A percentile compares a stretch with the other conserved stretches of the same genome.
Conservation (phyloP, 2,113 vertebrate species). For the Phalacrocorax brasilianus region DNA sequence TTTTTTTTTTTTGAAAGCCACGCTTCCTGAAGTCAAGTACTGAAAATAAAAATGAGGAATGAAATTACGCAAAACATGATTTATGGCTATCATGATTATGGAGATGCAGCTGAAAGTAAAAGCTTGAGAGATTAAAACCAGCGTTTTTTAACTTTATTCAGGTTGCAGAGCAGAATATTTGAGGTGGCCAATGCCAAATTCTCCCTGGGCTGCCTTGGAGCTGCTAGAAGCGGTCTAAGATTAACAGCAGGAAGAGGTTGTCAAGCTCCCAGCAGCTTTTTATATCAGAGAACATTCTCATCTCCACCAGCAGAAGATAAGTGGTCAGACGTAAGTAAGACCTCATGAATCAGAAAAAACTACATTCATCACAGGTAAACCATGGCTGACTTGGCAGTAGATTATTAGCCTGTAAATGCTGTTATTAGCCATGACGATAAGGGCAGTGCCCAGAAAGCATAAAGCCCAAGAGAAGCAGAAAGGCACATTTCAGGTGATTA, state of each 20-base stretch:
- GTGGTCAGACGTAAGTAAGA: not conserved
- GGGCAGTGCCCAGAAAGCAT: not conserved
- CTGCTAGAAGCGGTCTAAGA: not conserved
- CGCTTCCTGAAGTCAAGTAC: not conserved
- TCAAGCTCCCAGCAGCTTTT: not conserved
- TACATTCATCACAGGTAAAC: not conserved
- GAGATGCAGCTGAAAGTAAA: not conserved
- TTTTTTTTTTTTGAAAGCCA: not conserved
- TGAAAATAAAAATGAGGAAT: slow-evolving; percentile 33
- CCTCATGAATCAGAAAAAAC: not conserved
- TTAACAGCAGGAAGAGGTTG: not conserved
- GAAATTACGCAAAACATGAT: not conserved
- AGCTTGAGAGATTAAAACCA: not conserved
- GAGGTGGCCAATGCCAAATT: not conserved
- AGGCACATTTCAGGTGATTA: not conserved
- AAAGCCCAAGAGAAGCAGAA: not conserved
- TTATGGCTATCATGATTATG: not conserved
- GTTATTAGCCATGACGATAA: not conserved
- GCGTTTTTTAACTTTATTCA: not conserved
- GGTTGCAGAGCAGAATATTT: not conserved
- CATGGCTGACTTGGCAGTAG: not conserved
- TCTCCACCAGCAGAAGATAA: not conserved
- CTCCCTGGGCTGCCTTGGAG: not conserved
- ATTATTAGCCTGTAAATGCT: not conserved
- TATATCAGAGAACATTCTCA: not conserved